Conservation (phyloP, 2,888 invertebrate genomes). For the Cheilosia vulpina region DNA sequence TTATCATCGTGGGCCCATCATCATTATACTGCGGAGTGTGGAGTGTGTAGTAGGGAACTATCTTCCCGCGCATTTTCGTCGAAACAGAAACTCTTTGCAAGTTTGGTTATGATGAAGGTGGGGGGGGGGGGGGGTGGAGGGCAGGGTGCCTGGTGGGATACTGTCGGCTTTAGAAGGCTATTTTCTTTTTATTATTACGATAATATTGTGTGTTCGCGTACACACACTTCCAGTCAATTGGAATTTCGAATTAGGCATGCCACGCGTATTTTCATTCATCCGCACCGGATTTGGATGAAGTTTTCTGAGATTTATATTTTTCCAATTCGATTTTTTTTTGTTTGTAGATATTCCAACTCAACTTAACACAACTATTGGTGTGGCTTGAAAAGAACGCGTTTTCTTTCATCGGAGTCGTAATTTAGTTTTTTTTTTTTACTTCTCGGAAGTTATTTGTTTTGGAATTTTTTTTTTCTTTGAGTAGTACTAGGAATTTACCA, state of each 20-base stretch:
- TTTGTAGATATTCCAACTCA: neutral
- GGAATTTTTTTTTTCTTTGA: slow-evolving; percentile 36
- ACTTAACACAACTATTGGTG: slow-evolving; percentile 44
- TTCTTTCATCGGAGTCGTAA: slow-evolving; percentile 31
- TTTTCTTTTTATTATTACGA: slow-evolving; percentile 70
- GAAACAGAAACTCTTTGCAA: slow-evolving; percentile 16
- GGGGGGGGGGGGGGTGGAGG: neutral
- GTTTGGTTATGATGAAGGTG: slow-evolving; percentile 8
- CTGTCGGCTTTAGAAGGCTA: slow-evolving; percentile 68
- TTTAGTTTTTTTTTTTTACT: slow-evolving; percentile 14
- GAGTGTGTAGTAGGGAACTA: slow-evolving; percentile 58
- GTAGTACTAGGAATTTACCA: slow-evolving; percentile 22
- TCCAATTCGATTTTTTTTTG: slow-evolving; percentile 42
- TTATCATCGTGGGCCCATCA: slow-evolving; percentile 71
- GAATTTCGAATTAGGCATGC: slow-evolving; percentile 80
- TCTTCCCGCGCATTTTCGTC: slow-evolving; percentile 74
- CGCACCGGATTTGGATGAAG: slow-evolving; percentile 70
- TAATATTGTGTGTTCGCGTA: slow-evolving; percentile 71
- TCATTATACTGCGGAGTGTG: neutral
- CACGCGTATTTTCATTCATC: slow-evolving; percentile 78
- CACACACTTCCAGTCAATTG: slow-evolving; percentile 78
- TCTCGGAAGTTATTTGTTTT: slow-evolving; percentile 63
- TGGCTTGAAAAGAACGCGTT: slow-evolving; percentile 47
- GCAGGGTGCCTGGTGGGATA: slow-evolving; percentile 46
- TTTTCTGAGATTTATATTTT: slow-evolving; percentile 47